Evolutionary conservation across 2,113 vertebrate species (phyloP), one percentile per base, ranked within the genome.

Genomic region (Notarius quadriscutis): DNA sequence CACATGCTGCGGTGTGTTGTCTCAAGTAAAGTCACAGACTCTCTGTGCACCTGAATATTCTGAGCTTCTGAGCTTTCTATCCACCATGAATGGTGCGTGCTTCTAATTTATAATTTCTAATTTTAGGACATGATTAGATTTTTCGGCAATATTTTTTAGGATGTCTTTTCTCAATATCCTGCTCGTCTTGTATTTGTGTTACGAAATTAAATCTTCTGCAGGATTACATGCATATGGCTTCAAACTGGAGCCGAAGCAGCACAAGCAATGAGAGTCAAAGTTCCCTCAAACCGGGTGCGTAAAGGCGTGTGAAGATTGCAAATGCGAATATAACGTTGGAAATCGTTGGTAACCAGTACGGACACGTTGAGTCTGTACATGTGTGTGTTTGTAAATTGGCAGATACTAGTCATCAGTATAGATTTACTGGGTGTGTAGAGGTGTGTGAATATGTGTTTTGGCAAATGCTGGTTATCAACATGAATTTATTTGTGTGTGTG

Each of bases 231-330:
- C 79, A 34, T 58, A 58, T 41, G n/a, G 85, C 53, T 22, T 48
- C 62, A 71, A 41, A 18, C 60, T 25, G 11, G 74, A 67, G 62
- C 25, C 51, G 20, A 69, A 80, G 22, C 50, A 48, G 51, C 63
- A 81, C 78, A 58, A 79, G 12, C 50, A 27, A 34, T 78, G 51
- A 79, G 77, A 86, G 65, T 67, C 60, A 60, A 25, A 9, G 53
- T 63, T 75, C 65, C 81, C 41, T 72, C 22, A 83, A 82, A 87
- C 41, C 53, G 67, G 86, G 41, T 41, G 14, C 91, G 30, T 51
- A 53, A 10, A 51, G 50, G 17, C 62, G 34, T 62, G 30, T 25
- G n/a, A 4, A 53, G 50, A 67, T 84, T 84, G 22, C n/a, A 71
- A 69, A 69, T 55, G n/a, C 62, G 53, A 62, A 34, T 34, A 34